Percentiles rank a stretch among this genome's conserved stretches.
phyloP scores from a whole-genome alignment of 2,797 vertebrate species.

The Ctenopoma kingsleyae region DNA sequence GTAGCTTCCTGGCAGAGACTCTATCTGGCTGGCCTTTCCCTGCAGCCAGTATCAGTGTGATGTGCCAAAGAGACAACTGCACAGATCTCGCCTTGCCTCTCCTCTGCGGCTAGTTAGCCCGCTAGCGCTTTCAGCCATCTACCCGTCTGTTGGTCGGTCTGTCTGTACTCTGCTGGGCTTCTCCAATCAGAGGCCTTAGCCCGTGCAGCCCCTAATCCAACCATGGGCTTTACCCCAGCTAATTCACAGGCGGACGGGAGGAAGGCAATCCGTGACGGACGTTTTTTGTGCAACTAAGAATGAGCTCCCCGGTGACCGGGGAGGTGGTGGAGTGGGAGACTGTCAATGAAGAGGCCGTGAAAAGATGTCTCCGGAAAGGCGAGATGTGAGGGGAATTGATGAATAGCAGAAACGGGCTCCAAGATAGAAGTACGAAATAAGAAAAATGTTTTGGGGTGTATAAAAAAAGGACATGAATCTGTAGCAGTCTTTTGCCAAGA shows the following conservation, averaged over 20 bases:
- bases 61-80: slow-evolving; percentile 78
- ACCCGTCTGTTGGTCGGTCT: slow-evolving; percentile 52
- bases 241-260: slow-evolving; percentile 84
- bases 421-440: slow-evolving; percentile 73
- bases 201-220: slow-evolving; percentile 79
- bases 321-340: slow-evolving; percentile 74
- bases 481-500: slow-evolving; percentile 71
- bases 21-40: slow-evolving; percentile 81
- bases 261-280: slow-evolving; percentile 86
- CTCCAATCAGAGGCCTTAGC: slow-evolving; percentile 76
- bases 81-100: slow-evolving; percentile 60
- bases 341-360: slow-evolving; percentile 74
- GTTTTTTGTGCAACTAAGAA: slow-evolving; percentile 84
- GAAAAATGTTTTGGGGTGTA: slow-evolving; percentile 67
- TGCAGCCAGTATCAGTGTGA: slow-evolving; percentile 74
- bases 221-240: slow-evolving; percentile 76
- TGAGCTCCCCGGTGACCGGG: slow-evolving; percentile 80
- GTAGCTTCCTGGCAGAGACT: slow-evolving; percentile 70
- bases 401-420: slow-evolving; percentile 61
- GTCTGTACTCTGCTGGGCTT: slow-evolving; percentile 76
- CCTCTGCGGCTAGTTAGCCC: slow-evolving; percentile 74
- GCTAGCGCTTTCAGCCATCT: slow-evolving; percentile 47
- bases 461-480: slow-evolving; percentile 59
- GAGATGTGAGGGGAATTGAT: slow-evolving; percentile 75
- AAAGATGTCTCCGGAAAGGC: slow-evolving; percentile 73